Evolutionary conservation across 2,113 vertebrate species (phyloP).

Genomic region (Onychorhynchus coronatus): DNA sequence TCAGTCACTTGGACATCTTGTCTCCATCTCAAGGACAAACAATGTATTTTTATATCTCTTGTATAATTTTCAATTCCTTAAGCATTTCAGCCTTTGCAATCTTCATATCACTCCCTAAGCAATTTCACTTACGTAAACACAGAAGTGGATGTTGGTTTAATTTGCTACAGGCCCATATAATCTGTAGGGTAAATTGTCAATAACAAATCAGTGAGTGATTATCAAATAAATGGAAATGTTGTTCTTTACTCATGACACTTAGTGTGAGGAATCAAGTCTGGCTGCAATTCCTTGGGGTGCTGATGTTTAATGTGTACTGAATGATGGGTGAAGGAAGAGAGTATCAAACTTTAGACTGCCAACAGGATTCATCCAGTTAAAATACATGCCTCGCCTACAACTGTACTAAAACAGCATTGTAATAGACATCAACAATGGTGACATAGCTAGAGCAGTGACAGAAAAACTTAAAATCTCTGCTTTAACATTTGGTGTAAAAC

Average conservation of each 20-base stretch:
- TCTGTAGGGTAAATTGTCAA: not conserved
- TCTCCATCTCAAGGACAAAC: slow-evolving; percentile 25
- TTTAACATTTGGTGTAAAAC: not conserved
- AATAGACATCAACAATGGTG: not conserved
- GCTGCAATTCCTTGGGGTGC: not conserved
- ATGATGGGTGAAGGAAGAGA: not conserved
- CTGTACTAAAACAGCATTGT: not conserved
- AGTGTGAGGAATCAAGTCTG: not conserved
- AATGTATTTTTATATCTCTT: not conserved
- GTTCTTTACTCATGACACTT: slow-evolving; percentile 1
- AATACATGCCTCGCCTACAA: not conserved
- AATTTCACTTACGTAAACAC: slow-evolving; percentile 9
- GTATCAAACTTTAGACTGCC: not conserved
- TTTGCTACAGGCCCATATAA: not conserved
- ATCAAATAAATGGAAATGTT: not conserved
- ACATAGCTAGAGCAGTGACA: not conserved
- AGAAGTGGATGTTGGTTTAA: not conserved
- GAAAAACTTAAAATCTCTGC: not conserved
- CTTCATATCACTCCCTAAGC: not conserved
- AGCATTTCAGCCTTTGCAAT: not conserved
- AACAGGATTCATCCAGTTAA: not conserved
- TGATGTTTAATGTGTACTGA: not conserved
- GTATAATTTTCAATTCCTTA: not conserved
- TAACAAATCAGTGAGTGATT: slow-evolving; percentile 2
- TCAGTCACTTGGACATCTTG: not conserved